Base-by-base conservation (phyloP, 2,888 invertebrate species). In the Galerucella nymphaeae region DNA sequence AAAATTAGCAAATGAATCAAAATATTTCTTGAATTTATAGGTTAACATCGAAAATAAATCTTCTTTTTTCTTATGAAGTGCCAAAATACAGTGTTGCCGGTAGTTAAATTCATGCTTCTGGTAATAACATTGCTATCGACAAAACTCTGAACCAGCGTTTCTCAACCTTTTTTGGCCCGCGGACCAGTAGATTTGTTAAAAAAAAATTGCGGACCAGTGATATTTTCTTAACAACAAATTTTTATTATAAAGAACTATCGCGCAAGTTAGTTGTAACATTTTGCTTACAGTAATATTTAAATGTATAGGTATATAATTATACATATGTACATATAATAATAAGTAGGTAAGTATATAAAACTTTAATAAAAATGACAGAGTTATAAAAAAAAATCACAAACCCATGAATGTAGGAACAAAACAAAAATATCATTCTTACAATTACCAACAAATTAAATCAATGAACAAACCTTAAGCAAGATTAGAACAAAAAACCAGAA, bases 151-250 rank as follows among this genome's bases (percentile, higher is more conserved):
- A 57, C 2, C 59, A 59, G 59, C 14, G 59, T 59, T 59, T 59
- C 30, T 38, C 59, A 59, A 59, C 59, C 59, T 30, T 59, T 23
- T 38, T 59, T 59, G 59, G 59, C 59, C 38, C 14, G 13, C 38
- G 38, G 30, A 59, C 30, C 59, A 30, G 30, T 59, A 59, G n/a
- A 59, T 38, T 59, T 30, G 1, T 4, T 23, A 59, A 55, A 20
- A 59, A 59, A 59, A 59, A 59, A 30, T 30, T 6, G 58, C 58
- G 58, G 23, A 20, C 58, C 58, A 58, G 58, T 58, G 23, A 58
- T 58, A 58, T 58, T 58, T 58, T 58, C 18, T 58, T 58, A 58
- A 57, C 20, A 20, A 58, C 58, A 18, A 58, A 58, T 2, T 58
- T 23, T 20, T 23, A 23, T 23, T 23, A 23, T 58, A 58, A 11